Evolutionary conservation across 2,797 vertebrate species (phyloP).

Genomic region (Scarus forsteni): DNA sequence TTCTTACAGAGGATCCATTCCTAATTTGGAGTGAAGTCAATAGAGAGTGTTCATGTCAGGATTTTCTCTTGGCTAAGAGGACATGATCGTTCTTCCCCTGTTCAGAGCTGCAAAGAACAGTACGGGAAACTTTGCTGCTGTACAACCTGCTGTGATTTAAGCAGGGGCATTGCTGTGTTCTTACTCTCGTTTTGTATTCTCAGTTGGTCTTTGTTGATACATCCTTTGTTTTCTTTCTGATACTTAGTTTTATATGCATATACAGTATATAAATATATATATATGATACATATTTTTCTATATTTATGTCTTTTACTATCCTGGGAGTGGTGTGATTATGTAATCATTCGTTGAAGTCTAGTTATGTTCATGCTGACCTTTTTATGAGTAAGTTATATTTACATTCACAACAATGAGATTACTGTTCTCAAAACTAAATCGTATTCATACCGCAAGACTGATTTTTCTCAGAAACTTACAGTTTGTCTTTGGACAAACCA

Average conservation of each 20-base stretch:
- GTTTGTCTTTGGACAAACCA: conserved; percentile 29
- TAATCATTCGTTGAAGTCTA: conserved; percentile 71
- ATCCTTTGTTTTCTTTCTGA: conserved; percentile 64
- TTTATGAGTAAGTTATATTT: conserved; percentile 49
- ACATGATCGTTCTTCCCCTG: conserved; percentile 81
- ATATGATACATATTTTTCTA: conserved; percentile 79
- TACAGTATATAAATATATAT: conserved; percentile 59
- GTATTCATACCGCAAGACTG: conserved; percentile 55
- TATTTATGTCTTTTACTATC: conserved; percentile 81
- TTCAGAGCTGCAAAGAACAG: conserved; percentile 77
- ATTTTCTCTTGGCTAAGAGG: conserved; percentile 80
- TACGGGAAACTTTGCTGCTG: conserved; percentile 83
- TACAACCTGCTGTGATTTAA: conserved; percentile 80
- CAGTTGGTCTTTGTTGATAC: conserved; percentile 69
- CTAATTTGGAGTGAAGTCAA: conserved; percentile 69
- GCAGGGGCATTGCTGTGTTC: conserved; percentile 83
- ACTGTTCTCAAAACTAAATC: conserved; percentile 55
- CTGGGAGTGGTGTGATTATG: conserved; percentile 80
- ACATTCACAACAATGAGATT: conserved; percentile 61
- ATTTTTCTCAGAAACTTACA: conserved; percentile 52
- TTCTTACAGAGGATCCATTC: conserved; percentile 75
- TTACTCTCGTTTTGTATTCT: conserved; percentile 80
- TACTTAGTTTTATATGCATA: conserved; percentile 80
- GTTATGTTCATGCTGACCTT: conserved; percentile 59
- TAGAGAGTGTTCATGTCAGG: conserved; percentile 72